Evolutionary conservation across 2,113 vertebrate genomes (phyloP).

Genomic region (Eclectus roratus): DNA sequence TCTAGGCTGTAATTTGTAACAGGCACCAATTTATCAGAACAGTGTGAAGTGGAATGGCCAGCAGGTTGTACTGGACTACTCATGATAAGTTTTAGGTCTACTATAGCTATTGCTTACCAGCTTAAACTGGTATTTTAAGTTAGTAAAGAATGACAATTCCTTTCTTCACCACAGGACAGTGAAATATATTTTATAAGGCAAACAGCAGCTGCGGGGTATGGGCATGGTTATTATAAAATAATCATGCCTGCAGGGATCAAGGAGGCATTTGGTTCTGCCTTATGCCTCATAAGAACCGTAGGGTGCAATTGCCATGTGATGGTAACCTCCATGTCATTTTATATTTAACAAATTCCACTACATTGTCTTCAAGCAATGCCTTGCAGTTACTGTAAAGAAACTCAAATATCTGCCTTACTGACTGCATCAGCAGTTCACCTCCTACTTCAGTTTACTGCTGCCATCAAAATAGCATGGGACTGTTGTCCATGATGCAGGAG

Average conservation of each 20-base stretch:
- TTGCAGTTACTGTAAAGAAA: slow-evolving; percentile 29
- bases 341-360: slow-evolving; percentile 38
- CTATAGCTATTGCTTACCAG: not conserved
- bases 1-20: not conserved
- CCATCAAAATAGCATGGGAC: not conserved
- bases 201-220: slow-evolving; percentile 29
- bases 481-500: not conserved
- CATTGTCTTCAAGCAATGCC: slow-evolving; percentile 45
- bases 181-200: slow-evolving; percentile 22
- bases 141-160: not conserved
- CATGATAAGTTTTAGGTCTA: not conserved
- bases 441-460: not conserved
- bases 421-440: not conserved
- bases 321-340: slow-evolving; percentile 56
- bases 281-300: slow-evolving; percentile 10
- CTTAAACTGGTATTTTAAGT: not conserved
- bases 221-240: slow-evolving; percentile 34
- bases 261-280: slow-evolving; percentile 51
- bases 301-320: slow-evolving; percentile 7
- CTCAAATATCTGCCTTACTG: not conserved
- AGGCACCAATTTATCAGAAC: not conserved
- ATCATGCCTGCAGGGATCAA: not conserved
- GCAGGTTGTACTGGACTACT: not conserved
- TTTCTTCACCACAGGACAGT: not conserved
- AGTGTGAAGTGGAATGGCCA: not conserved